These are phyloP conservation scores for Aleadryas rufinucha DNA, from an alignment of 2,113 vertebrate species.

Conservation along the genomic window DNA sequence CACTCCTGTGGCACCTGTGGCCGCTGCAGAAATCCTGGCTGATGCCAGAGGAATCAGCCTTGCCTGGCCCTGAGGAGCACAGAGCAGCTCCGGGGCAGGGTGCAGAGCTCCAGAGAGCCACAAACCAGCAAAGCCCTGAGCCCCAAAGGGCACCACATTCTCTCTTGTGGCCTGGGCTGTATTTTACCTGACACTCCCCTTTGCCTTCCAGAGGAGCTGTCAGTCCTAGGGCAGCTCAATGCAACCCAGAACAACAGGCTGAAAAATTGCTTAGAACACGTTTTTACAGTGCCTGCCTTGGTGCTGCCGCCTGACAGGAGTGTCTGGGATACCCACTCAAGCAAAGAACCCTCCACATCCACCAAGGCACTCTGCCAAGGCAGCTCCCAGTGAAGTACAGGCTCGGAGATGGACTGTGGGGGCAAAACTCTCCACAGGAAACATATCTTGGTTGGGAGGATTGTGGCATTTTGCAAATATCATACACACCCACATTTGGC, in stretches of 20 bases:
- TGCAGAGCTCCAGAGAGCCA: not conserved
- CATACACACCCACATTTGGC: rapidly evolving
- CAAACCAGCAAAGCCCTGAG: not conserved
- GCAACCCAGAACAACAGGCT: not conserved
- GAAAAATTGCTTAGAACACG: not conserved
- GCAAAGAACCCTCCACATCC: not conserved
- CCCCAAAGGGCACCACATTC: too few species aligned
- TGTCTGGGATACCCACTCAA: rapidly evolving
- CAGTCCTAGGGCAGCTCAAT: not conserved
- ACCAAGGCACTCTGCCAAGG: not conserved
- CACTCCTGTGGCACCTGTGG: not conserved
- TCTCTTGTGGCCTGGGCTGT: not conserved
- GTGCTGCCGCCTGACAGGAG: not conserved
- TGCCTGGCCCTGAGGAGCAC: not conserved
- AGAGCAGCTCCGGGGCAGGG: not conserved
- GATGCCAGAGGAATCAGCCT: not conserved
- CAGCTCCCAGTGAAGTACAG: not conserved
- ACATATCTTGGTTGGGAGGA: not conserved
- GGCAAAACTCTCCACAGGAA: not conserved
- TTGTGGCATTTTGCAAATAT: not conserved
- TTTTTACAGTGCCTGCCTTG: not conserved
- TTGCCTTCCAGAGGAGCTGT: not conserved
- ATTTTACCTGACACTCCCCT: not conserved
- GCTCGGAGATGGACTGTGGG: not conserved
- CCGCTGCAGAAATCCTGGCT: not conserved